A percentile compares a stretch with the other conserved stretches of the same genome.
Conservation (phyloP, 2,797 vertebrate species). For the Pteronotus mesoamericanus region DNA sequence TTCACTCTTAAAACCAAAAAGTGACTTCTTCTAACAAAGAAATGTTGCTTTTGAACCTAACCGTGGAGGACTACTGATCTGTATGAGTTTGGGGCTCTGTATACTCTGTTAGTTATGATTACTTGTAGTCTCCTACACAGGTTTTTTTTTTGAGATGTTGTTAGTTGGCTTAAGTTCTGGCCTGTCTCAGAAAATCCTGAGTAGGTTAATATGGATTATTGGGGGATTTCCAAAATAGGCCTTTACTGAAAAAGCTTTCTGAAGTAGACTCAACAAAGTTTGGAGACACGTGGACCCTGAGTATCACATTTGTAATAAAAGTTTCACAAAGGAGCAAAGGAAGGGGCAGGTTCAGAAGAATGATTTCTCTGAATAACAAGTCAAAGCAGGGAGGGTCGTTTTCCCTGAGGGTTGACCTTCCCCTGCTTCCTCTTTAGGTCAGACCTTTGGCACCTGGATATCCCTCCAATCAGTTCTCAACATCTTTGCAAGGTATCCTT, state of each 20-base stretch:
- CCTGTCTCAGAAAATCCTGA: neutral
- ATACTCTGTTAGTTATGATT: neutral
- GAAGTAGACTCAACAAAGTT: neutral
- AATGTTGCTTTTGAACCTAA: neutral
- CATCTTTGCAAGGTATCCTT: neutral
- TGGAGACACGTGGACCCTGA: neutral
- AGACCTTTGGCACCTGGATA: neutral
- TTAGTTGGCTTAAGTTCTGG: neutral
- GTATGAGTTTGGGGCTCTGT: neutral
- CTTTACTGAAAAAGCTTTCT: neutral
- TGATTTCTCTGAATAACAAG: neutral
- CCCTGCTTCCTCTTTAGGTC: neutral
- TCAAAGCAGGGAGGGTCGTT: neutral
- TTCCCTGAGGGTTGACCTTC: neutral
- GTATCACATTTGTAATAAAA: neutral
- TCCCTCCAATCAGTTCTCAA: neutral
- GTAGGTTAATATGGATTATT: neutral
- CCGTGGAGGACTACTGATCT: neutral
- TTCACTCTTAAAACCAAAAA: slow-evolving; percentile 5
- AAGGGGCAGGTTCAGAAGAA: neutral
- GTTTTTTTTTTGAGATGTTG: neutral
- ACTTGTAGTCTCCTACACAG: neutral
- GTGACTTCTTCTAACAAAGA: neutral
- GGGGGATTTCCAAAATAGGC: neutral
- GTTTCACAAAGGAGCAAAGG: neutral